Percentiles rank a stretch among this genome's conserved stretches.
Conservation (phyloP, 2,113 vertebrate species). For the Glareola pratincola region DNA sequence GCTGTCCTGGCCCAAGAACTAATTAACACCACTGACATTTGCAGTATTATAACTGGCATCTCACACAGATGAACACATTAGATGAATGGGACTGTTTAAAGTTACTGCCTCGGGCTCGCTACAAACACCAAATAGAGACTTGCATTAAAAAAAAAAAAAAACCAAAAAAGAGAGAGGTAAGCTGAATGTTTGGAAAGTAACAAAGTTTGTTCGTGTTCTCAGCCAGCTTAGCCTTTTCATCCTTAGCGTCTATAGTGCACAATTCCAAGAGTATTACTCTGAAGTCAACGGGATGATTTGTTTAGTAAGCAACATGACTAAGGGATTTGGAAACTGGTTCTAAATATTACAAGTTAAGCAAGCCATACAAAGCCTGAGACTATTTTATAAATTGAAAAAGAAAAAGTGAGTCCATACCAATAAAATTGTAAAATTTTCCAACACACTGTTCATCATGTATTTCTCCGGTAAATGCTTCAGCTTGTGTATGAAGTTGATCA, state of each 20-base stretch:
- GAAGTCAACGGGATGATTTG: neutral
- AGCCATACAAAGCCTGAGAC: neutral
- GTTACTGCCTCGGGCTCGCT: neutral
- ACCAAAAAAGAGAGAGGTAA: neutral
- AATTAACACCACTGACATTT: neutral
- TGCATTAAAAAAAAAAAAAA: neutral
- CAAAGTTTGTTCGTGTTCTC: neutral
- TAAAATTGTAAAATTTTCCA: conserved; percentile 99
- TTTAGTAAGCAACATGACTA: neutral
- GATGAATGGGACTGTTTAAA: neutral
- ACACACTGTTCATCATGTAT: conserved; percentile 99
- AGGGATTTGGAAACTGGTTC: neutral
- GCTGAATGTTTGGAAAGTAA: neutral
- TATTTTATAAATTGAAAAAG: neutral
- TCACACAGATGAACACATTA: neutral
- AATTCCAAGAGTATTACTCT: neutral
- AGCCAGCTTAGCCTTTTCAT: conserved; percentile 11
- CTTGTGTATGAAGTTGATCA: conserved; percentile 99
- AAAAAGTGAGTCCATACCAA: conserved; percentile 80
- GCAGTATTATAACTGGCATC: neutral
- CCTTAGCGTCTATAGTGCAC: neutral
- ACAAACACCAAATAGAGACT: neutral
- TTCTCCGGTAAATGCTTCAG: conserved; percentile 99
- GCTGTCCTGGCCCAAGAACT: neutral
- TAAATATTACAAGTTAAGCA: neutral